Conservation (phyloP, 1,140 invertebrate species). For the Uloborus diversus region DNA sequence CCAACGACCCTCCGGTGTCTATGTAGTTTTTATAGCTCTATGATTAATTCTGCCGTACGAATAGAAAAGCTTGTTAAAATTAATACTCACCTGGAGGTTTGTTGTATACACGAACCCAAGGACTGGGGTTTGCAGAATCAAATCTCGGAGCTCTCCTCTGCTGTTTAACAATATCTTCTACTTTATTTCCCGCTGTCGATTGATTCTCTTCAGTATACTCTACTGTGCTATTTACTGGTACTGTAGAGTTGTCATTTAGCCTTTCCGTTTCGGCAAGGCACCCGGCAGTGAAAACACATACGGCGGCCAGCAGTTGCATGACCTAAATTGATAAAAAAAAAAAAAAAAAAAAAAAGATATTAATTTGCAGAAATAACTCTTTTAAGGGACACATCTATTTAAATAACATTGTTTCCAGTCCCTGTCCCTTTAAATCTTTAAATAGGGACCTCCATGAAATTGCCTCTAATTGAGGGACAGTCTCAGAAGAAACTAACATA, state of each 20-base stretch:
- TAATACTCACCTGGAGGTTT: constrained; percentile 16
- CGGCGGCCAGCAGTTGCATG: constrained; percentile 1
- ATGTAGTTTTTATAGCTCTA: neutral
- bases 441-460: no score
- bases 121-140: constrained; percentile 14
- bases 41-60: neutral
- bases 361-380: neutral
- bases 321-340: neutral
- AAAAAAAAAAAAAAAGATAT: neutral
- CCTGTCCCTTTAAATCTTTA: no score
- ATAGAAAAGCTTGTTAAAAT: neutral
- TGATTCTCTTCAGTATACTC: neutral
- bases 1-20: neutral
- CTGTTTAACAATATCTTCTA: constrained; percentile 4
- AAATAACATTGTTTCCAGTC: no score
- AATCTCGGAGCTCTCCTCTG: constrained; percentile 24
- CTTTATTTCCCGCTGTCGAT: neutral
- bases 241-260: neutral
- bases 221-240: neutral
- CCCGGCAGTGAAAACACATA: neutral
- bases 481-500: no score
- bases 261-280: neutral
- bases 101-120: constrained; percentile 46
- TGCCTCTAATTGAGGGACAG: no score
- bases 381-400: no score